These are phyloP conservation scores for Mixornis gularis DNA, from an alignment of 2,113 vertebrate genomes.

Conservation along the genomic window DNA sequence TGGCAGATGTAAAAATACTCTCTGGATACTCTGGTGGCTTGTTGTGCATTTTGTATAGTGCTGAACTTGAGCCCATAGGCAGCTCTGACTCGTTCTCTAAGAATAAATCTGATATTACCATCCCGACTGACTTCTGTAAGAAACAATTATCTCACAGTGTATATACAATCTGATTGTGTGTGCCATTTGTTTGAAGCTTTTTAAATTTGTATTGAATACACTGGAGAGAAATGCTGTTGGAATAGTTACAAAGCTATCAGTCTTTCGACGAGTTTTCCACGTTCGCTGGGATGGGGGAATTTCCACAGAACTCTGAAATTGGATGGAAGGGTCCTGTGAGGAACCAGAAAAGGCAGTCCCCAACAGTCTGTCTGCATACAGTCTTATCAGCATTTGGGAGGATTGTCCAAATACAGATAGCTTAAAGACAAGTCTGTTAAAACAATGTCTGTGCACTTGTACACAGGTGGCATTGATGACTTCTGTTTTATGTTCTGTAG, in stretches of 20 bases:
- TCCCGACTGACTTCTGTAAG: neutral
- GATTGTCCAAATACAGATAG: neutral
- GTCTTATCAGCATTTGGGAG: neutral
- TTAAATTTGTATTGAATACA: neutral
- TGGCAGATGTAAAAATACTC: neutral
- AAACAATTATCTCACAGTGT: neutral
- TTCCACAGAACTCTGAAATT: neutral
- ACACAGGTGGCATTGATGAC: neutral
- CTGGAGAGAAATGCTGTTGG: neutral
- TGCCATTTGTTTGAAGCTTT: neutral
- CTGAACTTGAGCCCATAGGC: neutral
- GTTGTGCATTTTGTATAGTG: neutral
- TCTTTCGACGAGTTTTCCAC: neutral
- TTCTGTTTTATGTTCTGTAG: conserved; percentile 60
- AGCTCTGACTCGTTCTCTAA: neutral
- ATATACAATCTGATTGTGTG: neutral
- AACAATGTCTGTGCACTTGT: neutral
- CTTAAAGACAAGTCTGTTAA: neutral
- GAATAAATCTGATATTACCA: neutral
- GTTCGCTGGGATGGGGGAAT: neutral
- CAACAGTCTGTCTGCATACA: neutral
- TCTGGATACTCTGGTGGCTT: neutral
- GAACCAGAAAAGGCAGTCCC: neutral
- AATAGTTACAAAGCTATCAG: neutral
- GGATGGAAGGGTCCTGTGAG: neutral